Percentiles rank a stretch among this genome's conserved stretches.
Conservation (phyloP, 2,797 vertebrate genomes). For the Sebastes diaconus region DNA sequence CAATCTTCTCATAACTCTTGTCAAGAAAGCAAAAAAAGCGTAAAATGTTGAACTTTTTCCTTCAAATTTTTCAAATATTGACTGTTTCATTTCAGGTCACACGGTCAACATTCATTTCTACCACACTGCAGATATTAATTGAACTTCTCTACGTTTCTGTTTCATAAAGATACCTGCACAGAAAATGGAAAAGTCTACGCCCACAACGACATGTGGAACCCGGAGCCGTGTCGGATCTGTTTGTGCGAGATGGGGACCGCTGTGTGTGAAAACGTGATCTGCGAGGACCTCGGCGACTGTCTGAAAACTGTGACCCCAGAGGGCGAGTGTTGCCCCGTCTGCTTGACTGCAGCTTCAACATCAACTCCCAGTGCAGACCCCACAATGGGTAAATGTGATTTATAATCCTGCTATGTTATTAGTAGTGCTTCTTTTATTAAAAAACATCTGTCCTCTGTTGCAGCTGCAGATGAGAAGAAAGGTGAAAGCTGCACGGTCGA, state of each 20-base stretch:
- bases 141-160: background rate
- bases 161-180: constrained; percentile 58
- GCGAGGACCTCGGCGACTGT: constrained; percentile 61
- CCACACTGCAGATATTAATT: background rate
- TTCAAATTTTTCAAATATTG: background rate
- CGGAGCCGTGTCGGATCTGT: constrained; percentile 60
- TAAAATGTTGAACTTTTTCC: background rate
- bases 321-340: constrained; percentile 75
- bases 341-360: constrained; percentile 31
- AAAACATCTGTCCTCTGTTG: background rate
- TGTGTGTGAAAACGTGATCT: constrained; percentile 60
- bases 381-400: constrained; percentile 3
- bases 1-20: background rate
- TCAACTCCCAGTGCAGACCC: background rate
- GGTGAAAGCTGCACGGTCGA: constrained; percentile 49
- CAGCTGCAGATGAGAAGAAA: constrained; percentile 31
- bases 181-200: constrained; percentile 64
- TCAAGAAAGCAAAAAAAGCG: background rate
- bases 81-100: background rate
- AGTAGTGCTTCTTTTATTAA: background rate
- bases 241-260: constrained; percentile 56
- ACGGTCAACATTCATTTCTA: background rate
- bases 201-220: constrained; percentile 69
- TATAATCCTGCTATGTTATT: accelerated
- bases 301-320: constrained; percentile 48